A percentile compares a stretch with the other conserved stretches of the same genome.
These are phyloP conservation scores for Mormyrus lacerda DNA, from an alignment of 2,113 vertebrate genomes.

Conservation along the genomic window DNA sequence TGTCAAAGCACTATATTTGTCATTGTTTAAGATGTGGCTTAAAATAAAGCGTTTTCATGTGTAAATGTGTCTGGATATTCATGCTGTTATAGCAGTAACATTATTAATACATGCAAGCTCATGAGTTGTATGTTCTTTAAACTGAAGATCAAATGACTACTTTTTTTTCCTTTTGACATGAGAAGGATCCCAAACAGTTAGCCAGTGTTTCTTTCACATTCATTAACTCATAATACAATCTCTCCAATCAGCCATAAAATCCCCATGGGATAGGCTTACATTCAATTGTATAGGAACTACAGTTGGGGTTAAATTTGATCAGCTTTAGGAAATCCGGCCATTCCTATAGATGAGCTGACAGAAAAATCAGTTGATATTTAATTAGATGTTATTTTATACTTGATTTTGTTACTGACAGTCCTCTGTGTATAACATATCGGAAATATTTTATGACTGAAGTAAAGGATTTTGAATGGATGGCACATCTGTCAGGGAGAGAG, in stretches of 20 bases:
- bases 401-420: constrained; percentile 22
- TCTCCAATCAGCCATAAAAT: background rate
- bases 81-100: background rate
- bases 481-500: constrained; percentile 3
- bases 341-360: background rate
- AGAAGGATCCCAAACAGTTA: background rate
- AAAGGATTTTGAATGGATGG: constrained; percentile 42
- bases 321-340: background rate
- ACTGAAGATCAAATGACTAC: background rate
- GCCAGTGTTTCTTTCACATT: background rate
- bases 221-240: background rate
- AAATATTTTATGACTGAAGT: constrained; percentile 47
- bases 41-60: constrained; percentile 77
- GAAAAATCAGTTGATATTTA: constrained; percentile 7
- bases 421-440: constrained; percentile 26
- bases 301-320: background rate
- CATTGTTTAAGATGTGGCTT: constrained; percentile 70
- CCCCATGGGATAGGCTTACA: background rate
- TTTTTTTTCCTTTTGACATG: background rate
- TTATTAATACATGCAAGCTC: background rate
- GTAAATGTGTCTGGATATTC: constrained; percentile 16
- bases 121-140: background rate
- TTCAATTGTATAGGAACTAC: background rate
- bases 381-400: constrained; percentile 27
- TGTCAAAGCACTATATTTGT: constrained; percentile 66